Evolutionary conservation across 1,140 invertebrate species (phyloP).

Genomic region (Ptiloglossa arizonensis): DNA sequence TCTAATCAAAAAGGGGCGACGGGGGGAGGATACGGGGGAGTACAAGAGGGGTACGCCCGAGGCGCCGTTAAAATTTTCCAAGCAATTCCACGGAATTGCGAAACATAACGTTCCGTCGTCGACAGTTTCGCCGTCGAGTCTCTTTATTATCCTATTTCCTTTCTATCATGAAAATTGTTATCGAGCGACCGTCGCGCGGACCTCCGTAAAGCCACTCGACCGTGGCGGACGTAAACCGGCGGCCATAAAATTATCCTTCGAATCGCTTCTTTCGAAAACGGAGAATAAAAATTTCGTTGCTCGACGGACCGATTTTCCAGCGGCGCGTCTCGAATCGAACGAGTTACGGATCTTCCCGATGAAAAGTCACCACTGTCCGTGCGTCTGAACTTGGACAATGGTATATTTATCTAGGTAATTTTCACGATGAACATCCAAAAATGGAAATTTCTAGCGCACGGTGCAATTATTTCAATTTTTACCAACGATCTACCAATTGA

Average conservation of each 20-base stretch:
- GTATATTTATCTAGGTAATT: too few species aligned
- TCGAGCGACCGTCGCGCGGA: background rate
- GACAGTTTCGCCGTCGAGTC: slow-evolving; percentile 7
- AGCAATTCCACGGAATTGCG: slow-evolving; percentile 4
- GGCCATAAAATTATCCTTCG: slow-evolving; percentile 16
- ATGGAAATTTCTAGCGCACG: too few species aligned
- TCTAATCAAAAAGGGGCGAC: background rate
- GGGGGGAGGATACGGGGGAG: too few species aligned
- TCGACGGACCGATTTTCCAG: background rate
- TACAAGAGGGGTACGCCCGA: background rate
- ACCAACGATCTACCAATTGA: too few species aligned
- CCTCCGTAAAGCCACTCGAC: background rate
- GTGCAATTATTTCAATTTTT: too few species aligned
- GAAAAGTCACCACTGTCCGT: too few species aligned
- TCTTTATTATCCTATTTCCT: slow-evolving; percentile 29
- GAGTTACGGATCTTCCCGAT: too few species aligned
- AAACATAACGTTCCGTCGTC: background rate
- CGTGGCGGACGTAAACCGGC: slow-evolving; percentile 7
- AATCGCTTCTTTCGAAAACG: background rate
- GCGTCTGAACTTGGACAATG: too few species aligned
- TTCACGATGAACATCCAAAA: too few species aligned
- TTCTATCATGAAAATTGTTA: slow-evolving; percentile 35
- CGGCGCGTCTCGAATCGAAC: background rate
- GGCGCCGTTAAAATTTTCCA: slow-evolving; percentile 15
- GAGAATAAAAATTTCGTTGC: slow-evolving; percentile 17